Conservation (phyloP, 1,140 invertebrate genomes). For the Protaetia brevitarsis region DNA sequence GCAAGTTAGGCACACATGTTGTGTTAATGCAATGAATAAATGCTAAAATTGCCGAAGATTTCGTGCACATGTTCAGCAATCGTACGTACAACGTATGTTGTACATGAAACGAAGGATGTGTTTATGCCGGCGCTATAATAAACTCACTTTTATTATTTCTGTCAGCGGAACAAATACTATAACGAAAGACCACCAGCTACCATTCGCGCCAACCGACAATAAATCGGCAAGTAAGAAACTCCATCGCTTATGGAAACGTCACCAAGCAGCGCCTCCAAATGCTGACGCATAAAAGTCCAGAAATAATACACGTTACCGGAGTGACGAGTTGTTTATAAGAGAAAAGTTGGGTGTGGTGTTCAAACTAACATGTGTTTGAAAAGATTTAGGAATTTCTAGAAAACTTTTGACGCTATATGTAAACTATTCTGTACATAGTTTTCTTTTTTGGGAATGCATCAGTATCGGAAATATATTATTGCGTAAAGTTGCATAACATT, state of each 20-base stretch:
- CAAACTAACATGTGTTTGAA: too few species aligned
- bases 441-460: too few species aligned
- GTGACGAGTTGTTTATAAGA: too few species aligned
- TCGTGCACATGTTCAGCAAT: background rate
- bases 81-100: background rate
- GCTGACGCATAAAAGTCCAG: background rate
- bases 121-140: background rate
- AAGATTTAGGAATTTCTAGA: too few species aligned
- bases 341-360: too few species aligned
- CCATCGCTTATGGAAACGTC: background rate
- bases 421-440: too few species aligned
- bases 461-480: too few species aligned
- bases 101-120: conserved; percentile 2
- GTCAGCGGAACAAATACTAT: background rate
- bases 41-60: background rate
- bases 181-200: background rate
- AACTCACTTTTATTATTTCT: background rate
- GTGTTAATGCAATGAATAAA: background rate
- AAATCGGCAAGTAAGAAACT: background rate
- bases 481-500: too few species aligned
- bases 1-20: too few species aligned
- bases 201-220: background rate
- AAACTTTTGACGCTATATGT: too few species aligned
- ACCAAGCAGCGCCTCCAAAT: background rate
- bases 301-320: conserved; percentile 6